Percentiles rank a stretch among this genome's conserved stretches.
Evolutionary conservation across 2,113 vertebrate genomes (phyloP).

Genomic region (Eptesicus fuscus): DNA sequence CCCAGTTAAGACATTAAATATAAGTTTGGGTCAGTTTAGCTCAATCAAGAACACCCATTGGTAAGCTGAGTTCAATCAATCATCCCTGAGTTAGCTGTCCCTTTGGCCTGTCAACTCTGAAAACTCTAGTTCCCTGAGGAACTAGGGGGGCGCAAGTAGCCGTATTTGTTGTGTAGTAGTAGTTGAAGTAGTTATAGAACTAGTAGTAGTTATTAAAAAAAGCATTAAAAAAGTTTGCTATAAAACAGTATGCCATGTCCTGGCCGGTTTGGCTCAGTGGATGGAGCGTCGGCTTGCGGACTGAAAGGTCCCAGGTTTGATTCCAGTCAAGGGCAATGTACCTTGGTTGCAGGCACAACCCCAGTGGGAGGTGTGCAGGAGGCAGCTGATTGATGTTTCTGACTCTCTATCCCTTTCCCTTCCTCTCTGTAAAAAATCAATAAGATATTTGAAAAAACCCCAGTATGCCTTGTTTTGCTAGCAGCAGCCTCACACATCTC

Average conservation of each 20-base stretch:
- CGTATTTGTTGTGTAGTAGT: not conserved
- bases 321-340: too few relatives aligned
- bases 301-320: too few relatives aligned
- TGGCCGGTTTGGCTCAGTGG: too few relatives aligned
- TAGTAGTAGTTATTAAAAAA: not conserved
- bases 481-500: not conserved
- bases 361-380: too few relatives aligned
- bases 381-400: too few relatives aligned
- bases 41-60: not conserved
- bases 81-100: not conserved
- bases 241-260: not conserved
- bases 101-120: not conserved
- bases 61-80: not conserved
- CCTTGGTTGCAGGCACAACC: too few relatives aligned
- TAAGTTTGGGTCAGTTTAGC: not conserved
- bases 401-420: too few relatives aligned
- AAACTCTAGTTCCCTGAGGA: not conserved
- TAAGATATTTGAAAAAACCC: too few relatives aligned
- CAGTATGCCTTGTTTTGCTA: not conserved
- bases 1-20: conserved; percentile 4
- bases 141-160: not conserved
- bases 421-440: too few relatives aligned
- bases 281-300: too few relatives aligned
- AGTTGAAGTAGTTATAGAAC: not conserved
- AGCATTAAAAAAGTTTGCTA: not conserved